A percentile compares a stretch with the other conserved stretches of the same genome.
Conservation (phyloP, 1,140 invertebrate species). For the Drosophila tristis region DNA sequence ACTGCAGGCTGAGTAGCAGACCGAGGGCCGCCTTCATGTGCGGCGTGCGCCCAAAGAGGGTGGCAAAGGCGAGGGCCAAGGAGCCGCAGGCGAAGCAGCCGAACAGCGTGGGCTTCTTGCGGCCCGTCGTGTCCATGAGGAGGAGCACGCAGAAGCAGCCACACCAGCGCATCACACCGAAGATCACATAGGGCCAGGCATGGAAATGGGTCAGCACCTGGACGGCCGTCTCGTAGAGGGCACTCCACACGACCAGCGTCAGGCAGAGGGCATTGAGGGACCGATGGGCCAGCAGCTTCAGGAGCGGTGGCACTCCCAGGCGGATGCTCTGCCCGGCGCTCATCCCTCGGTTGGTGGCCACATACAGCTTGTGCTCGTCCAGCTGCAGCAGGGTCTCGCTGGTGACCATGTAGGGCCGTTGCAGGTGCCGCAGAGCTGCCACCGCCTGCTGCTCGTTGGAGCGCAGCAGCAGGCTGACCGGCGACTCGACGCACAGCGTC, state of each 20-base stretch:
- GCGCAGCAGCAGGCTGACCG: conserved; percentile 57
- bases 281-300: conserved; percentile 58
- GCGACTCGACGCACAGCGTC: conserved; percentile 66
- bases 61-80: conserved; percentile 62
- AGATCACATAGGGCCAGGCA: conserved; percentile 64
- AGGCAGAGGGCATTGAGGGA: conserved; percentile 51
- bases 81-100: conserved; percentile 55
- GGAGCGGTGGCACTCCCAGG: conserved; percentile 43
- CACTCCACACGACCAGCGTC: conserved; percentile 51
- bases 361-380: conserved; percentile 74
- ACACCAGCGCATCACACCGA: conserved; percentile 51
- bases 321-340: conserved; percentile 23
- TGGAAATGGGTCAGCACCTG: conserved; percentile 36
- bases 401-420: conserved; percentile 68
- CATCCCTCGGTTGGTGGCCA: conserved; percentile 50
- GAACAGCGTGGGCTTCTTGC: conserved; percentile 64
- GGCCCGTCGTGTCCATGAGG: conserved; percentile 61
- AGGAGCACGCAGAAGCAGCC: conserved; percentile 56
- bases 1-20: conserved; percentile 57
- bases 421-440: conserved; percentile 59
- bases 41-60: conserved; percentile 26
- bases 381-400: conserved; percentile 69
- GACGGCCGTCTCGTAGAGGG: conserved; percentile 32
- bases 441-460: conserved; percentile 62
- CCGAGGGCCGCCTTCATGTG: conserved; percentile 52